These are phyloP conservation scores for Melanostigma gelatinosum DNA, from an alignment of 2,113 vertebrate species.

Conservation along the genomic window DNA sequence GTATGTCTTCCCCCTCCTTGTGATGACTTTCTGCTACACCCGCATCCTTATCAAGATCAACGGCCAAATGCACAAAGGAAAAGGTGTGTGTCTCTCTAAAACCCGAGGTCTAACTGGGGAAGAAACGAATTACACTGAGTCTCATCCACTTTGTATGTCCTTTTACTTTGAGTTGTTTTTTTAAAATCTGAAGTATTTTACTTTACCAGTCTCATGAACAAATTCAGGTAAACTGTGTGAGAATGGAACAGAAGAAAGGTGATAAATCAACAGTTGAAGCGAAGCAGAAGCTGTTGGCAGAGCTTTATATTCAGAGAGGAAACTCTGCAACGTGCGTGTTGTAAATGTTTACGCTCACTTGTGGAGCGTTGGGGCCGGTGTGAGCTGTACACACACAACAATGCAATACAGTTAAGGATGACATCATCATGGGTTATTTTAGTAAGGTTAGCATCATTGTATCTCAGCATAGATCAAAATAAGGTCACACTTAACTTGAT, in stretches of 20 bases:
- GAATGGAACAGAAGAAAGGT: too few relatives aligned
- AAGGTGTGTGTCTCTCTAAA: conserved; percentile 76
- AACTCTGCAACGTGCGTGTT: too few relatives aligned
- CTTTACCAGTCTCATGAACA: not conserved
- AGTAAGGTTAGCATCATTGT: not conserved
- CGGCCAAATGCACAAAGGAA: conserved; percentile 85
- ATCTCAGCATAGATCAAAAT: not conserved
- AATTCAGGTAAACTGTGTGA: not conserved
- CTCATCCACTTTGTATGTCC: not conserved
- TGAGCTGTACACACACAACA: not conserved
- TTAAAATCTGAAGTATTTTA: not conserved
- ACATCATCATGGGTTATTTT: not conserved
- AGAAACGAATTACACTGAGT: not conserved
- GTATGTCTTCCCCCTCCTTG: conserved; percentile 86
- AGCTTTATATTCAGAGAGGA: too few relatives aligned
- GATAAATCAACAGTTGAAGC: too few relatives aligned
- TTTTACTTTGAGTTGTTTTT: not conserved
- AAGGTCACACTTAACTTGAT: not conserved
- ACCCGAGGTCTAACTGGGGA: not conserved
- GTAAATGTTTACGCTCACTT: too few relatives aligned
- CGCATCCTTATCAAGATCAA: conserved; percentile 88
- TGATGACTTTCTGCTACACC: conserved; percentile 88
- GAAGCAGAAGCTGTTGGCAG: too few relatives aligned
- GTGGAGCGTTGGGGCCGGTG: too few relatives aligned
- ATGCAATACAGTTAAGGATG: not conserved